Conservation (phyloP, 2,888 invertebrate species). For the Meandrusa payeni region DNA sequence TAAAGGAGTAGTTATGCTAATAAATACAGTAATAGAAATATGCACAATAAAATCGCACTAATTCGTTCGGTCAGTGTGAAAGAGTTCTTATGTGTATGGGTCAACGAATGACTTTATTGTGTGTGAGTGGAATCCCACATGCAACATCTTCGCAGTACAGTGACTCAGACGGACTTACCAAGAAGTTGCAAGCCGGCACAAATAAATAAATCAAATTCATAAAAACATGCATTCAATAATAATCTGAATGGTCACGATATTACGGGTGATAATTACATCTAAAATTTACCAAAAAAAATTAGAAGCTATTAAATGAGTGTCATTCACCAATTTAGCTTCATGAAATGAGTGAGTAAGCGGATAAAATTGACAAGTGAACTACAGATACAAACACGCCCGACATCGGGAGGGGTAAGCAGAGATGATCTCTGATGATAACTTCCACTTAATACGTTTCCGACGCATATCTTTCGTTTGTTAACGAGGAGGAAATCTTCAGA, state of each 20-base stretch:
- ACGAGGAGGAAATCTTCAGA: too few relatives aligned
- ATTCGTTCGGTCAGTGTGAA: not conserved
- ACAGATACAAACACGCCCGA: too few relatives aligned
- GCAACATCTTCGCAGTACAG: slow-evolving; percentile 8
- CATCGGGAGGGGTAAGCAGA: too few relatives aligned
- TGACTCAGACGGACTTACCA: slow-evolving; percentile 15
- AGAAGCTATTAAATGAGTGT: slow-evolving; percentile 7
- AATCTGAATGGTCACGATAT: not conserved
- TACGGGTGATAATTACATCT: not conserved
- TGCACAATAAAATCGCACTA: too few relatives aligned
- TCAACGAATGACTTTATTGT: slow-evolving; percentile 14
- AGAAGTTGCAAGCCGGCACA: slow-evolving; percentile 2
- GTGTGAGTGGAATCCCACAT: slow-evolving; percentile 14
- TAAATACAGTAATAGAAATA: too few relatives aligned
- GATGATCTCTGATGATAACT: too few relatives aligned
- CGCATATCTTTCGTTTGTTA: too few relatives aligned
- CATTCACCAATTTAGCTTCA: not conserved
- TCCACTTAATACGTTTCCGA: too few relatives aligned
- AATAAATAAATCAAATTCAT: slow-evolving; percentile 5
- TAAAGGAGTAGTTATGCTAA: too few relatives aligned
- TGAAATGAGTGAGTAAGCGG: too few relatives aligned
- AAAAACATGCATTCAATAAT: slow-evolving; percentile 1
- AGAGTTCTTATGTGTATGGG: slow-evolving; percentile 6
- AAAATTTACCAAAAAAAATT: slow-evolving; percentile 2
- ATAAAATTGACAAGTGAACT: too few relatives aligned